Percentiles rank a stretch among this genome's conserved stretches.
These are phyloP conservation scores for Apogon talboti DNA, from an alignment of 2,797 vertebrate species.

Conservation along the genomic window DNA sequence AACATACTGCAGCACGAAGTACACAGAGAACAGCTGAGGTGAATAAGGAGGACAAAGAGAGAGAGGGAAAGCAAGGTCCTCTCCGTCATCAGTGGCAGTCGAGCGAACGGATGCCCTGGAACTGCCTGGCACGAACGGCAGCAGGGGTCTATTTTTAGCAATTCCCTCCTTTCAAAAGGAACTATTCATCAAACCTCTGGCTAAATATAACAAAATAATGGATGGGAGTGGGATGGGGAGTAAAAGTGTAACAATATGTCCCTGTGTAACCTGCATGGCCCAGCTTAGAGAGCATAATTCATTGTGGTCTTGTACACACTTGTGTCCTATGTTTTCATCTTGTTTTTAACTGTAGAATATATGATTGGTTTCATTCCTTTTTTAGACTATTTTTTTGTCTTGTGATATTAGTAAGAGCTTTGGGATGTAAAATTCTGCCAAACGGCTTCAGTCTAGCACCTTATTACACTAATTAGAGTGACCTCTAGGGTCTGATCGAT, in stretches of 20 bases:
- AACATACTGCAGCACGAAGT: slow-evolving; percentile 27
- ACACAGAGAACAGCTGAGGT: slow-evolving; percentile 38
- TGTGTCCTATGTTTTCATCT: not conserved
- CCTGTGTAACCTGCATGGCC: slow-evolving; percentile 23
- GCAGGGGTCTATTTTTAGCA: slow-evolving; percentile 71
- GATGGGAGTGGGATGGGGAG: slow-evolving; percentile 35
- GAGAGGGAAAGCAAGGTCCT: slow-evolving; percentile 36
- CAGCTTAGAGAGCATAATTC: slow-evolving; percentile 11
- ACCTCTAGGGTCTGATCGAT: too few relatives aligned
- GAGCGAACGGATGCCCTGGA: slow-evolving; percentile 70
- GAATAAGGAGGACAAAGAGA: slow-evolving; percentile 50
- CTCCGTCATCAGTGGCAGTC: slow-evolving; percentile 59
- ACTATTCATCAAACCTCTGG: slow-evolving; percentile 70
- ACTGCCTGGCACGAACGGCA: slow-evolving; percentile 72
- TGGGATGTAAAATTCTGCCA: too few relatives aligned
- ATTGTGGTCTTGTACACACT: not conserved
- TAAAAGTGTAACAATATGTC: slow-evolving; percentile 36
- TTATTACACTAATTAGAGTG: too few relatives aligned
- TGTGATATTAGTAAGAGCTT: slow-evolving; percentile 4
- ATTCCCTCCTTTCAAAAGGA: slow-evolving; percentile 61
- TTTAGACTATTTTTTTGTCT: not conserved
- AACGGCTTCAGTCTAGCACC: too few relatives aligned
- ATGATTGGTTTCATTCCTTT: not conserved
- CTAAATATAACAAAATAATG: slow-evolving; percentile 73
- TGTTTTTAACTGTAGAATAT: not conserved